Evolutionary conservation across 2,888 invertebrate species (phyloP).

Genomic region (Dryococelus australis): DNA sequence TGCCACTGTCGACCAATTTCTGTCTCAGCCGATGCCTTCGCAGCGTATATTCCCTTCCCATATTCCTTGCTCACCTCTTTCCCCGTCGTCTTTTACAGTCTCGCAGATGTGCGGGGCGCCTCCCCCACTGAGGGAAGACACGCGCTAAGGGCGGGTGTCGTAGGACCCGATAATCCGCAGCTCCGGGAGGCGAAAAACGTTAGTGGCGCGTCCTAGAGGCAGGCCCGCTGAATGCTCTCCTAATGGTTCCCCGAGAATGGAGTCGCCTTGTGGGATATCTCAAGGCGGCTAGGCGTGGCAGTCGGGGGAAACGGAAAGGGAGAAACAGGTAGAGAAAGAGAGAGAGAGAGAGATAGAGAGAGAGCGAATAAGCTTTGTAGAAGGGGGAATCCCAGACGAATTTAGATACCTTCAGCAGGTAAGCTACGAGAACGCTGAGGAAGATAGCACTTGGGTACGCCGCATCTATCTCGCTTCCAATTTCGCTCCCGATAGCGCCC

Average conservation of each 20-base stretch:
- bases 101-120: background rate
- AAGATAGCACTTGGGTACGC: background rate
- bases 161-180: background rate
- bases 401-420: slow-evolving; percentile 16
- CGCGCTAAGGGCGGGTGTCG: background rate
- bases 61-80: too few species aligned
- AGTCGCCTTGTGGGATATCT: background rate
- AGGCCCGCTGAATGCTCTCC: background rate
- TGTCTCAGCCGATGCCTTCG: background rate
- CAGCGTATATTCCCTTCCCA: background rate
- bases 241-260: background rate
- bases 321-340: background rate
- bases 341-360: background rate
- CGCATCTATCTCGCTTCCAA: slow-evolving; percentile 1
- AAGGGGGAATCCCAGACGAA: background rate
- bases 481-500: background rate
- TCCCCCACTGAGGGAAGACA: background rate
- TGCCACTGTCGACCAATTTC: too few species aligned
- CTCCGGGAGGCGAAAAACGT: background rate
- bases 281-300: too few species aligned
- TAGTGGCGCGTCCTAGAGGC: background rate
- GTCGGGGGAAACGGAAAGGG: background rate
- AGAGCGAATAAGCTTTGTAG: background rate
- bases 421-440: background rate
- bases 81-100: too few species aligned